Base-by-base conservation (phyloP, 2,797 vertebrate genomes). In the Mallotus villosus region DNA sequence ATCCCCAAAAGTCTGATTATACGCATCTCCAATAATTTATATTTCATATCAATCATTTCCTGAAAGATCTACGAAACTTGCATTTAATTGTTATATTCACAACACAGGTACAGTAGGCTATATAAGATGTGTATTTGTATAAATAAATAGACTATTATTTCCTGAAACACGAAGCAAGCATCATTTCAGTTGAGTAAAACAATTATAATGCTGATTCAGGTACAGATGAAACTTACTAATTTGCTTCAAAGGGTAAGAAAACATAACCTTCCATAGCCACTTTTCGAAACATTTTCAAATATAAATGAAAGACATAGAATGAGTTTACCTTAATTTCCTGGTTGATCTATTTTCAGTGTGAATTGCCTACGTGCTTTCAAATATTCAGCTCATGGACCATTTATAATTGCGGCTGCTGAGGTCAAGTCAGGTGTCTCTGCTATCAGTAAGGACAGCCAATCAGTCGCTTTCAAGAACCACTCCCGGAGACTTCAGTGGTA, bases 381-480 rank as follows among this genome's bases (percentile, higher is more conserved):
- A 27, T 8, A 51, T 25, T 24, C 6, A 67, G 65, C 14, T 41
- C 24, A 51, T 67, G 65, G 46, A 67, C 46, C 4, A 29, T 53
- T 55, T 67, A 67, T 27, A 29, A 67, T 29, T 41, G 63, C 14
- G 16, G 25, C 24, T 29, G 37, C 24, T 7, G 19, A 24, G 46
- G 22, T 51, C 25, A 27, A 67, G 65, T 67, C 65, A 67, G 24
- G 65, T 67, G 65, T 27, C 46, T 17, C 19, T 12, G 25, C 24
- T 53, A 67, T 55, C 65, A 67, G 65, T 55, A 24, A 46, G 27
- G 51, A 53, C 46, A 67, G 51, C 65, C 65, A 67, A 67, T 67
- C 7, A 27, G 65, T 21, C 17, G 24, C 65, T 51, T 53, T 53
- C 46, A 67, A 24, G 46, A 67, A 53, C 24, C 24, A 7, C 22